Percentiles rank a stretch among this genome's conserved stretches.
phyloP scores from a whole-genome alignment of 2,797 vertebrate species.

The Thalassophryne amazonica region DNA sequence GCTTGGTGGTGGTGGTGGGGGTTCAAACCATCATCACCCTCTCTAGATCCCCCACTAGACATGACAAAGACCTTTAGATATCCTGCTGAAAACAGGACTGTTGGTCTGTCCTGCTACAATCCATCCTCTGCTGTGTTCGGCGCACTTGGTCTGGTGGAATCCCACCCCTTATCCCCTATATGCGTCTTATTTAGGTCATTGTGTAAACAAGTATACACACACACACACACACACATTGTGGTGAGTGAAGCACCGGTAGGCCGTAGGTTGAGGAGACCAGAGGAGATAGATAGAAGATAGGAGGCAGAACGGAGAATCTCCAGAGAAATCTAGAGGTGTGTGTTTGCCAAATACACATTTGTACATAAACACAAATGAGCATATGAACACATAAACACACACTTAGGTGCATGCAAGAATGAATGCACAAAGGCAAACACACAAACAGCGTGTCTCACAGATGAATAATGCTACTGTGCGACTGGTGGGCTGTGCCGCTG shows the following conservation, averaged over 20 bases:
- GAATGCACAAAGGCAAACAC: constrained; percentile 9
- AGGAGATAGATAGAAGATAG: constrained; percentile 33
- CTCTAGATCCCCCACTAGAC: too few relatives aligned
- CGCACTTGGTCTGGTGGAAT: constrained; percentile 21
- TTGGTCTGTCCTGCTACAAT: too few relatives aligned
- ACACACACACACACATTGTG: constrained; percentile 12
- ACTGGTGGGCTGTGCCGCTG: constrained; percentile 61
- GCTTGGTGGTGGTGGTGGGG: too few relatives aligned
- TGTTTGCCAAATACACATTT: too few relatives aligned
- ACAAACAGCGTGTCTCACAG: constrained; percentile 44
- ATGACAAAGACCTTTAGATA: too few relatives aligned
- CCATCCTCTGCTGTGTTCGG: constrained; percentile 18
- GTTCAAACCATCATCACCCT: too few relatives aligned
- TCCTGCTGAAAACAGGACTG: too few relatives aligned
- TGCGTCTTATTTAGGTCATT: constrained; percentile 73
- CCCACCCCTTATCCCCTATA: constrained; percentile 28
- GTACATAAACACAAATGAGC: constrained; percentile 34
- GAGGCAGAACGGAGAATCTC: constrained; percentile 50
- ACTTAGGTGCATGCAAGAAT: constrained; percentile 3
- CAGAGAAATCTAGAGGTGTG: constrained; percentile 36
- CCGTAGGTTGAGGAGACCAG: constrained; percentile 30
- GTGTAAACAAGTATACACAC: constrained; percentile 61
- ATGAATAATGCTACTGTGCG: constrained; percentile 74
- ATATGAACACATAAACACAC: constrained; percentile 9
- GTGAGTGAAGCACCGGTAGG: constrained; percentile 21